These are phyloP conservation scores for Xestia sexstrigata DNA, from an alignment of 2,888 invertebrate genomes.

Conservation along the genomic window DNA sequence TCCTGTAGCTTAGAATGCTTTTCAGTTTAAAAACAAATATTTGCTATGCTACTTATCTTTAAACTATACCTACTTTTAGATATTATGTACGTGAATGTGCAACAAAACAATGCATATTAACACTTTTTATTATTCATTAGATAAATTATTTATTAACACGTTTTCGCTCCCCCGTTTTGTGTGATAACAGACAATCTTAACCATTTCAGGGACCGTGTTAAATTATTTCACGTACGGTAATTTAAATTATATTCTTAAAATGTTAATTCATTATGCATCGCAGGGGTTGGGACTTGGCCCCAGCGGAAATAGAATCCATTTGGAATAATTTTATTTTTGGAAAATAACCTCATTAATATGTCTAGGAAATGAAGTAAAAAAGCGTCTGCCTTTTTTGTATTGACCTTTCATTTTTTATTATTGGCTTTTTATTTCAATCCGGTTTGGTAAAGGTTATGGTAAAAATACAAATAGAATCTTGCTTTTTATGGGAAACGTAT, in stretches of 20 bases:
- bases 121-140: conserved; percentile 63
- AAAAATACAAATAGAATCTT: conserved; percentile 46
- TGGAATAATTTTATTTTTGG: conserved; percentile 61
- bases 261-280: conserved; percentile 81
- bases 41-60: not conserved
- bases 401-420: conserved; percentile 51
- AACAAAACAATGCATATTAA: conserved; percentile 19
- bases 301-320: conserved; percentile 72
- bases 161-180: conserved; percentile 77
- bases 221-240: conserved; percentile 78
- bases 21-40: not conserved
- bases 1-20: not conserved
- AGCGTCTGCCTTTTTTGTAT: conserved; percentile 44
- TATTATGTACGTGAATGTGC: not conserved
- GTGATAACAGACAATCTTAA: conserved; percentile 86
- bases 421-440: conserved; percentile 41
- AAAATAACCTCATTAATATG: conserved; percentile 50
- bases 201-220: conserved; percentile 82
- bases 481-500: conserved; percentile 15
- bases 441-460: conserved; percentile 50
- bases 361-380: conserved; percentile 56
- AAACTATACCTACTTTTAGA: not conserved
- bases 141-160: conserved; percentile 74
- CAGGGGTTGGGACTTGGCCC: conserved; percentile 71
- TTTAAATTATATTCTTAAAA: conserved; percentile 85